A percentile compares a stretch with the other conserved stretches of the same genome.
These are phyloP conservation scores for Pollachius pollachius DNA, from an alignment of 2,113 vertebrate species.

Conservation along the genomic window DNA sequence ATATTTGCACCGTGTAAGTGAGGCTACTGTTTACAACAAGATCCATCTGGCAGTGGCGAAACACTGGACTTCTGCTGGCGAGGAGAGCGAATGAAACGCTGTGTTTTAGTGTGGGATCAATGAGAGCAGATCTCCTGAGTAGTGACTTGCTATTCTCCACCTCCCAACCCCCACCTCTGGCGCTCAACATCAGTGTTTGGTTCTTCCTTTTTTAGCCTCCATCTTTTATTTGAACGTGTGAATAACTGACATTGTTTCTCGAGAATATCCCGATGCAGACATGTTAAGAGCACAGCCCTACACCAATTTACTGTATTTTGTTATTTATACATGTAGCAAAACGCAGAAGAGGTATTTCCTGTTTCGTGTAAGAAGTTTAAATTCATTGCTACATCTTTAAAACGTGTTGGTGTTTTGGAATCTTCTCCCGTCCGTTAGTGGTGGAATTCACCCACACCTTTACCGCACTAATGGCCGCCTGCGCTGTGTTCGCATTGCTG, in stretches of 20 bases:
- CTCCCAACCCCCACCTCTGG: constrained; percentile 70
- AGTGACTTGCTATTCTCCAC: constrained; percentile 74
- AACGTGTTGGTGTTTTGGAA: no score
- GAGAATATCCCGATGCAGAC: no score
- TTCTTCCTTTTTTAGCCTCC: constrained; percentile 79
- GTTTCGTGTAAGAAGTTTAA: no score
- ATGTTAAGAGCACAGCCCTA: constrained; percentile 12
- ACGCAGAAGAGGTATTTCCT: no score
- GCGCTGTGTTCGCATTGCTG: no score
- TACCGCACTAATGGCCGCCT: no score
- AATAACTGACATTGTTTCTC: neutral
- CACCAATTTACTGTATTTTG: neutral
- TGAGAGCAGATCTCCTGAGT: constrained; percentile 55
- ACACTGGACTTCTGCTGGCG: constrained; percentile 31
- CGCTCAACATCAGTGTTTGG: constrained; percentile 73
- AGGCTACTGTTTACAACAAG: no score
- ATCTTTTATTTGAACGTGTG: constrained; percentile 65
- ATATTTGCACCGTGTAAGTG: no score
- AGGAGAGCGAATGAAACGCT: constrained; percentile 34
- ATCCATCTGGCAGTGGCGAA: constrained; percentile 17
- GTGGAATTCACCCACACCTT: no score
- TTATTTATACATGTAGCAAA: no score
- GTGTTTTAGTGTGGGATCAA: constrained; percentile 22
- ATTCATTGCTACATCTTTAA: no score
- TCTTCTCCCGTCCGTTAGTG: no score